phyloP scores from a whole-genome alignment of 2,888 invertebrate species.

The Eupithecia vulgata region DNA sequence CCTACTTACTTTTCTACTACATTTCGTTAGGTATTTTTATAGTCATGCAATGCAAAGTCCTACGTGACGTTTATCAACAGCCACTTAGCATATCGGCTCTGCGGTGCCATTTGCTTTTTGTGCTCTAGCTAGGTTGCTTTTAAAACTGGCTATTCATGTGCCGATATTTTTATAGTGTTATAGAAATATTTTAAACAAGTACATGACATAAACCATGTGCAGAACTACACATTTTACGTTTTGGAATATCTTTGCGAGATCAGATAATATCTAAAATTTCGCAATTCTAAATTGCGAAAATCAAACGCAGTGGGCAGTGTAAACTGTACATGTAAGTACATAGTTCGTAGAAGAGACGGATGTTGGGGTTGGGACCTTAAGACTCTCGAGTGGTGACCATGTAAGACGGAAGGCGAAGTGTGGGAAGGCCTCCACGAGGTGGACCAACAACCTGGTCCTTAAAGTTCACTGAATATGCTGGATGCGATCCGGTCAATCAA shows the following conservation, averaged over 20 bases:
- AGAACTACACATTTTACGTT: too few relatives aligned
- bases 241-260: too few relatives aligned
- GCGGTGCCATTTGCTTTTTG: constrained; percentile 68
- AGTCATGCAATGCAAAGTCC: constrained; percentile 57
- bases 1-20: neutral
- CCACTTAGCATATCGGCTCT: constrained; percentile 79
- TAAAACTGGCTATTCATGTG: constrained; percentile 8
- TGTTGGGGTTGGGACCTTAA: too few relatives aligned
- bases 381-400: too few relatives aligned
- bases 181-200: neutral
- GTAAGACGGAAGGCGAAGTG: too few relatives aligned
- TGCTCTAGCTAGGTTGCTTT: constrained; percentile 55
- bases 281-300: too few relatives aligned
- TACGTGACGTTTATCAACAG: constrained; percentile 76
- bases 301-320: too few relatives aligned
- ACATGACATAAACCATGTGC: neutral
- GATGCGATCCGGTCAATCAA: too few relatives aligned
- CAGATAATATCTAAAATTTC: too few relatives aligned
- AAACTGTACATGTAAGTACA: too few relatives aligned
- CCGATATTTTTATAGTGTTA: neutral
- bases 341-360: too few relatives aligned
- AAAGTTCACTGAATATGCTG: too few relatives aligned
- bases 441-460: neutral
- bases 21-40: constrained; percentile 35
- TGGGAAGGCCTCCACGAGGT: neutral